phyloP scores from a whole-genome alignment of 23 tunicate species.

The Ascidia mentula region DNA sequence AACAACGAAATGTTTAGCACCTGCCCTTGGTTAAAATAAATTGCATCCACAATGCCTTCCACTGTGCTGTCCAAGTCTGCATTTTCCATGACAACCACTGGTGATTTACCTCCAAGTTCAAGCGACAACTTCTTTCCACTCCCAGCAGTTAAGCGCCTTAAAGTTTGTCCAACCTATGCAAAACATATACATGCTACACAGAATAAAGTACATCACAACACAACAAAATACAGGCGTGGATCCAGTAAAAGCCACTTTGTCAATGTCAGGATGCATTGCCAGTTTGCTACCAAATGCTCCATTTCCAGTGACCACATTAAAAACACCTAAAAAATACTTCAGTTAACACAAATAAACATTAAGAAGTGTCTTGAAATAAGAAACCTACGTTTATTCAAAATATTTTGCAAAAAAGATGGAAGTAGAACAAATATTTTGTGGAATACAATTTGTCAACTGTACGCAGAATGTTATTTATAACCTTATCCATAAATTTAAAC shows the following conservation, averaged over 20 bases:
- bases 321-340: conserved; percentile 78
- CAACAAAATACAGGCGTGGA: conserved; percentile 87
- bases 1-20: too few relatives aligned
- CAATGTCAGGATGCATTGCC: conserved; percentile 90
- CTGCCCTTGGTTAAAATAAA: conserved; percentile 97
- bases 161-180: conserved; percentile 74
- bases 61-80: conserved; percentile 93
- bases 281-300: conserved; percentile 91
- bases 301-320: conserved; percentile 96
- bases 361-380: too few relatives aligned
- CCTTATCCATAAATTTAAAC: too few relatives aligned
- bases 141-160: conserved; percentile 86
- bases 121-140: conserved; percentile 87
- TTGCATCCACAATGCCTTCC: conserved; percentile 95
- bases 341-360: too few relatives aligned
- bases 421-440: too few relatives aligned
- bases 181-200: background rate
- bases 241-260: conserved; percentile 98
- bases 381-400: too few relatives aligned
- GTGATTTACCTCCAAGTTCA: conserved; percentile 96
- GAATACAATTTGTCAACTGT: too few relatives aligned
- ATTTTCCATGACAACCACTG: conserved; percentile 88
- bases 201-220: too few relatives aligned
- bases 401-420: too few relatives aligned
- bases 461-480: too few relatives aligned